Base-by-base conservation (phyloP, 2,888 invertebrate genomes). In the Dolichopus griseipennis region DNA sequence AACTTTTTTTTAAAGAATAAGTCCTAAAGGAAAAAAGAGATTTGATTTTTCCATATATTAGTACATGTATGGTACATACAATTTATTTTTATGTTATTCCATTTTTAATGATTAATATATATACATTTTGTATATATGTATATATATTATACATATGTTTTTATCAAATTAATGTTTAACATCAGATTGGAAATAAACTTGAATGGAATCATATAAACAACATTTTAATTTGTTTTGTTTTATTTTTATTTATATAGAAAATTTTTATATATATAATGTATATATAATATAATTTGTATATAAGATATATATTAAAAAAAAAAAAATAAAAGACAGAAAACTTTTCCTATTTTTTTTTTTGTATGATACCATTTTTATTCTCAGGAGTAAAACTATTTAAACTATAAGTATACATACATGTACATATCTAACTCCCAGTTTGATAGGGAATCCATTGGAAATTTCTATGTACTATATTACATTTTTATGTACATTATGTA, bases 191-290 rank as follows among this genome's bases (percentile, higher is more conserved):
- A 52, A 52, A 52, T 10, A 12, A 52, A 52, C 52, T 15, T 52
- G n/a, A n/a, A n/a, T n/a, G 18, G 52, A 52, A 27, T n/a, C 18
- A 52, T 52, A 52, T 52, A 52, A 52, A 52, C 22, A 62, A 22
- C 62, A 62, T 62, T 62, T n/a, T 22, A 62, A 62, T 62, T 62
- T 62, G 20, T 20, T 62, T 61, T 37, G 52, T 52, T 52, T 52
- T 52, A 2, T 7, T 7, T 43, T 6, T 52, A 18, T 52, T 43
- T 6, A 18, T 18, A 52, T 52, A 37, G 52, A 52, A n/a, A 52
- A 52, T 52, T 52, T n/a, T 15, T 15, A 43, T 43, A 6, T 52
- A 18, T n/a, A 52, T n/a, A 52, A n/a, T 52, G 15, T 52, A 52
- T 52, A 52, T 52, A 6, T 52, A 18, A 18, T n/a, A n/a, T n/a